These are phyloP conservation scores for Cheirogaleus medius DNA, from an alignment of 2,113 vertebrate species.

Conservation along the genomic window DNA sequence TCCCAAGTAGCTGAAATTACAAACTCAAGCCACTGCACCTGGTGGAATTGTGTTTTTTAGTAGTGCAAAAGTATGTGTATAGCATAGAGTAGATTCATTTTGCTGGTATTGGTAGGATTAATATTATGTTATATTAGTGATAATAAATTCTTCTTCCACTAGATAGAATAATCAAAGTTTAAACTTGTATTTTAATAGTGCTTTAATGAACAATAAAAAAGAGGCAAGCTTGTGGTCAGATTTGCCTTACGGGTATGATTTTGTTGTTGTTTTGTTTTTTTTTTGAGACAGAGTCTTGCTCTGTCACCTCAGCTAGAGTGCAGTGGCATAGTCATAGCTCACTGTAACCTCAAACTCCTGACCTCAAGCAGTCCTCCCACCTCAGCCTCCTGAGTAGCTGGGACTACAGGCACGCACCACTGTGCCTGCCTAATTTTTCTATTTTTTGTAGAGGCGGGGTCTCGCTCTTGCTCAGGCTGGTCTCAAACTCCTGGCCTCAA, in stretches of 20 bases:
- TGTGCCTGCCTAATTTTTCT: too few species aligned
- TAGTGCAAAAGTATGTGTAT: not conserved
- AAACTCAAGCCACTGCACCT: not conserved
- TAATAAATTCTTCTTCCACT: not conserved
- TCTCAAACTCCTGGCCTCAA: too few species aligned
- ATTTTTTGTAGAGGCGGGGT: too few species aligned
- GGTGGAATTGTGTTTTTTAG: not conserved
- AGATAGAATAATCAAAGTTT: not conserved
- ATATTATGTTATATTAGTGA: not conserved
- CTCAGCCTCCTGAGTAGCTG: too few species aligned
- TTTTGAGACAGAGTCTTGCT: too few species aligned
- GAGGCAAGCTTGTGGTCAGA: not conserved
- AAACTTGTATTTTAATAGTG: not conserved
- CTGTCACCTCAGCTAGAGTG: too few species aligned
- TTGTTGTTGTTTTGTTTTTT: not conserved
- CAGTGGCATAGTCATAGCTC: too few species aligned
- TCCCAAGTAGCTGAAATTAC: not conserved
- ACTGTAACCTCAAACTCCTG: too few species aligned
- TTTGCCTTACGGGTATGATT: not conserved
- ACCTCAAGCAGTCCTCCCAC: too few species aligned
- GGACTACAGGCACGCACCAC: too few species aligned
- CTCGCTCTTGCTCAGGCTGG: not conserved
- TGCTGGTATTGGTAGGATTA: not conserved
- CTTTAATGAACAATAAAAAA: not conserved
- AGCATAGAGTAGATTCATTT: not conserved